Evolutionary conservation across 2,113 vertebrate genomes (phyloP), one percentile per base, ranked within the genome.

Genomic region (Phasianus colchicus): DNA sequence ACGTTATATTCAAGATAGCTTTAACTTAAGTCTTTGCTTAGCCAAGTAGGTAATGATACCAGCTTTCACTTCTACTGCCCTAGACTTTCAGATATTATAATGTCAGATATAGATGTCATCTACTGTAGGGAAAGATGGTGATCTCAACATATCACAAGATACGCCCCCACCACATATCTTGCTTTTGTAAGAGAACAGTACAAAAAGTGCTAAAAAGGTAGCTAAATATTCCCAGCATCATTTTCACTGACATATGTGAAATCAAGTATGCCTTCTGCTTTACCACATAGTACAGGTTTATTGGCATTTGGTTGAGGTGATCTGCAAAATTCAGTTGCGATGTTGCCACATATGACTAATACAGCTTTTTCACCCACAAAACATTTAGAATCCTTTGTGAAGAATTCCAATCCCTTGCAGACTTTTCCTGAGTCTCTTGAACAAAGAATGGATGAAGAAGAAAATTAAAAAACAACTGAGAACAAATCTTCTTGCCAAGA

Each of bases 301-400:
- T 24, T 86, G 73, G 73, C 75, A 81, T 64, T 92, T 77, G 50
- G 29, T 34, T 86, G 38, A 75, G 19, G 36, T 54, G 20, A 74
- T 80, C 29, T 1, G 4, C 72, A 93, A 91, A 89, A 83, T 48
- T 83, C 34, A 77, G 8, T 32, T 75, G 69, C 70, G 54, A 32
- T 20, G 22, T 81, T 95, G 85, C 79, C 75, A 91, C 38, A 11
- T 50, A 80, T 72, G 89, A 92, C 60, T 91, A 88, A 95, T 36
- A 36, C 4, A 83, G 61, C 47, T 79, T 40, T 34, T 80, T 58
- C 67, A 58, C 48, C 24, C 83, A 81, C 57, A 65, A 67, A 89
- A 86, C 20, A 70, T 61, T 92, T 71, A 78, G 50, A 61, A 11
- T n/a, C 47, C 22, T 52, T 4, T 1, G 34, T 83, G 61, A 75